A percentile compares a stretch with the other conserved stretches of the same genome.
Evolutionary conservation across 2,113 vertebrate genomes (phyloP).

Genomic region (Butorides virescens): DNA sequence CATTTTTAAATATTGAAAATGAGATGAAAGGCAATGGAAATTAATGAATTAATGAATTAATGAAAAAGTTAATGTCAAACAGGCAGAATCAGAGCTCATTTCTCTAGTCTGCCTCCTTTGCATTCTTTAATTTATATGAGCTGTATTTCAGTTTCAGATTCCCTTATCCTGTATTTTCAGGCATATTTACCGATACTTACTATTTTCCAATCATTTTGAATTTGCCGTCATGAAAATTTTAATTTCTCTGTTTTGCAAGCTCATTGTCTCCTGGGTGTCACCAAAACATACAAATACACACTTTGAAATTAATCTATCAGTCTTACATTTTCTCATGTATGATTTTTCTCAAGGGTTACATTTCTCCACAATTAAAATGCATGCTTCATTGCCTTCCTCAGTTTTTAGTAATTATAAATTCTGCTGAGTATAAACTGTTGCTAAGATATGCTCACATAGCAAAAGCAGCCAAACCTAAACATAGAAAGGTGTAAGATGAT

Average conservation of each 20-base stretch:
- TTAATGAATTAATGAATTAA: neutral
- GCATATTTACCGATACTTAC: neutral
- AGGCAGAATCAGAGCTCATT: neutral
- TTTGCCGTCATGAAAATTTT: neutral
- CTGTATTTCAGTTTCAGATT: neutral
- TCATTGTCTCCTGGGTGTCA: neutral
- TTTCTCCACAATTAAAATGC: constrained; percentile 48
- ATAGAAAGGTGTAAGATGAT: neutral
- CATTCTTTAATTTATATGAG: neutral
- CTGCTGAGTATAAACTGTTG: constrained; percentile 37
- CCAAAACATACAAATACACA: neutral
- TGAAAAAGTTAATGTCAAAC: neutral
- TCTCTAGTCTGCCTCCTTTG: neutral
- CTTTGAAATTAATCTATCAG: constrained; percentile 31
- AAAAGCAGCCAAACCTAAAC: neutral
- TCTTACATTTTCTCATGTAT: constrained; percentile 12
- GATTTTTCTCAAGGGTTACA: constrained; percentile 36
- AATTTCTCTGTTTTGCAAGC: neutral
- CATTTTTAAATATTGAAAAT: neutral
- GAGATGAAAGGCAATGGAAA: neutral
- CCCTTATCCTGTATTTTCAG: neutral
- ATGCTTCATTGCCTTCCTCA: constrained; percentile 22
- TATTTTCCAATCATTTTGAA: neutral
- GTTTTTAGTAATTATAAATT: constrained; percentile 53
- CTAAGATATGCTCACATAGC: constrained; percentile 4